These are phyloP conservation scores for Aphyosemion australe DNA, from an alignment of 2,113 vertebrate genomes.

Conservation along the genomic window DNA sequence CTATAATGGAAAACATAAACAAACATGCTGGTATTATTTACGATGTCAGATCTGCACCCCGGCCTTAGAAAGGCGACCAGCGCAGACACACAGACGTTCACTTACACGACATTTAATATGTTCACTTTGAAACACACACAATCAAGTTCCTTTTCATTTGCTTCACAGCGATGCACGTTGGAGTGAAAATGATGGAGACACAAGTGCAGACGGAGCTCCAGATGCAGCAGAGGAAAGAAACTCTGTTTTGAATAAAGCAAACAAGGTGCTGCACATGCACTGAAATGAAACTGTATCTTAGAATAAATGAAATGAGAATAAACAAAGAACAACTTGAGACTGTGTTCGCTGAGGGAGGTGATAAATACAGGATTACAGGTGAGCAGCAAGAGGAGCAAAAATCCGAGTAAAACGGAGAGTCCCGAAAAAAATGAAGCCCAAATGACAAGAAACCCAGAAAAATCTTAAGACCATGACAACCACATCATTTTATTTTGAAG, in stretches of 20 bases:
- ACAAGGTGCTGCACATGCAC: too few species aligned
- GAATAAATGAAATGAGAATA: too few species aligned
- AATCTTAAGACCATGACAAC: not conserved
- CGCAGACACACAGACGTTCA: not conserved
- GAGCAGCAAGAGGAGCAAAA: not conserved
- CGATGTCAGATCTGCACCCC: slow-evolving; percentile 32
- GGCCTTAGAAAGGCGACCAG: not conserved
- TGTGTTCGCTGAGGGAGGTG: too few species aligned
- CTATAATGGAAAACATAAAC: slow-evolving; percentile 55
- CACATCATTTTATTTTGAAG: slow-evolving; percentile 16
- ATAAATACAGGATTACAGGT: not conserved
- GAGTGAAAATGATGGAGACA: too few species aligned
- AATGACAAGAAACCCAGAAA: not conserved
- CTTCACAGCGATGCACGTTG: not conserved
- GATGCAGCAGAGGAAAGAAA: not conserved
- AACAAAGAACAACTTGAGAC: too few species aligned
- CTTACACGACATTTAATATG: slow-evolving; percentile 6
- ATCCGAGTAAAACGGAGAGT: not conserved
- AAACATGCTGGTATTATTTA: slow-evolving; percentile 46
- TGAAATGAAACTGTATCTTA: too few species aligned
- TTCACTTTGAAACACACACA: not conserved
- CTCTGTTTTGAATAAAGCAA: too few species aligned
- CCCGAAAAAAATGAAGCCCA: too few species aligned
- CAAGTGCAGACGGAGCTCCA: not conserved
- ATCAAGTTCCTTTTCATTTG: not conserved